These are phyloP conservation scores for Choristoneura fumiferana DNA, from an alignment of 1,140 invertebrate species.

Conservation along the genomic window DNA sequence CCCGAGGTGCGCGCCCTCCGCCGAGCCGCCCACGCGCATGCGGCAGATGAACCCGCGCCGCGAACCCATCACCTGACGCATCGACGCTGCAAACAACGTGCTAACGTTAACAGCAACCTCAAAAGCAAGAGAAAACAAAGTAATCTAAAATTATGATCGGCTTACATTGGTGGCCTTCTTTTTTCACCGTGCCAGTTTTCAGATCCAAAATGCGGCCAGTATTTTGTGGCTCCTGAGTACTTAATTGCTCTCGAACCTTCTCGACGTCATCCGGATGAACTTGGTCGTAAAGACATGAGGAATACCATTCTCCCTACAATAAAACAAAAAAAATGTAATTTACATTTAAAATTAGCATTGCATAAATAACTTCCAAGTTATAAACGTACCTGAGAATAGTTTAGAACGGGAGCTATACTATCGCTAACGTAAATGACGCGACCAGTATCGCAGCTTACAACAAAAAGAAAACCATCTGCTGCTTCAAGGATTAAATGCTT, in stretches of 20 bases:
- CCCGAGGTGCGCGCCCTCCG: slow-evolving; percentile 89
- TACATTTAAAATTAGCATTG: slow-evolving; percentile 5
- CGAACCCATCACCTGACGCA: slow-evolving; percentile 98
- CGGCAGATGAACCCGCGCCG: slow-evolving; percentile 98
- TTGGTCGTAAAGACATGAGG: slow-evolving; percentile 95
- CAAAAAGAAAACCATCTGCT: slow-evolving; percentile 99
- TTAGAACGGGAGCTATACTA: slow-evolving; percentile 98
- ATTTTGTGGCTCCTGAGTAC: slow-evolving; percentile 97
- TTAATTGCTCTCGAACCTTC: slow-evolving; percentile 98
- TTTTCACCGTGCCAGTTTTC: slow-evolving; percentile 99
- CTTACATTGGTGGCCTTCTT: slow-evolving; percentile 98
- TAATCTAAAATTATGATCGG: slow-evolving; percentile 25
- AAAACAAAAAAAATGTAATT: slow-evolving; percentile 26
- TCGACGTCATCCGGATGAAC: slow-evolving; percentile 99
- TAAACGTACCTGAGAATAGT: slow-evolving; percentile 88
- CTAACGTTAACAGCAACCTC: slow-evolving; percentile 12
- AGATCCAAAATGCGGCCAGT: slow-evolving; percentile 97
- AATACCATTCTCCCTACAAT: slow-evolving; percentile 96
- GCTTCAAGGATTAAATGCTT: slow-evolving; percentile 99
- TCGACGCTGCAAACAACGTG: slow-evolving; percentile 85
- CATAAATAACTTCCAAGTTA: slow-evolving; percentile 20
- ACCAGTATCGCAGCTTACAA: slow-evolving; percentile 98
- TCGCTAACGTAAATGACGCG: slow-evolving; percentile 99
- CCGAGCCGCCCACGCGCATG: slow-evolving; percentile 96
- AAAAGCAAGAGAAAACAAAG: not conserved